phyloP scores from a whole-genome alignment of 2,113 vertebrate species.

The Chascanopsetta lugubris region DNA sequence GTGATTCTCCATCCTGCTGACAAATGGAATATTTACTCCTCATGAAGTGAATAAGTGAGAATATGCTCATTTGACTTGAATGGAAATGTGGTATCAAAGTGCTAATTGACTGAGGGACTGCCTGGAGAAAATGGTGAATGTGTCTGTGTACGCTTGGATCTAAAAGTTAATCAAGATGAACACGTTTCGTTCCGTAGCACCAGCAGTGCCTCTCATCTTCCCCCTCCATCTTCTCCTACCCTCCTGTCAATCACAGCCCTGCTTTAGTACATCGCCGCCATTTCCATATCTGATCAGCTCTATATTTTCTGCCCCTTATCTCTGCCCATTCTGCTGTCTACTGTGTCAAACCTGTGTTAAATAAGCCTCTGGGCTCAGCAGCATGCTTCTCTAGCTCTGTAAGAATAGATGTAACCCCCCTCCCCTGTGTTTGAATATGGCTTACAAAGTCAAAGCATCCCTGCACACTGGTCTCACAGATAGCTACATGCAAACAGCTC shows the following conservation, averaged over 20 bases:
- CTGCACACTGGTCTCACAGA: slow-evolving; percentile 43
- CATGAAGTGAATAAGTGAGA: not conserved
- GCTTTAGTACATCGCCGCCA: slow-evolving; percentile 17
- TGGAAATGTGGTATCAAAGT: not conserved
- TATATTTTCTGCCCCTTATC: slow-evolving; percentile 47
- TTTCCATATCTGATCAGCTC: slow-evolving; percentile 51
- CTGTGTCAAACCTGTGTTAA: slow-evolving; percentile 53
- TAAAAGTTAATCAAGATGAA: not conserved
- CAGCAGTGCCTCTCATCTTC: not conserved
- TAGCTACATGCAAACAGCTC: slow-evolving; percentile 53
- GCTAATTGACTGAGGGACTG: not conserved
- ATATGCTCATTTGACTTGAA: not conserved
- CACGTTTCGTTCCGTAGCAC: not conserved
- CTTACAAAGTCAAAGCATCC: slow-evolving; percentile 58
- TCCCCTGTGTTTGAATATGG: slow-evolving; percentile 63
- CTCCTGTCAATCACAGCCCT: slow-evolving; percentile 33
- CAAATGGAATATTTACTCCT: not conserved
- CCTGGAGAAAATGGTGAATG: not conserved
- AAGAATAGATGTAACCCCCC: slow-evolving; percentile 68
- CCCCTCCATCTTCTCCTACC: slow-evolving; percentile 4
- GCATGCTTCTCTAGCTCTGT: slow-evolving; percentile 45
- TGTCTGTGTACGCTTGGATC: not conserved
- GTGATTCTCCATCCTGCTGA: not conserved
- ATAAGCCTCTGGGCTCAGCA: slow-evolving; percentile 28
- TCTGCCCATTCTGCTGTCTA: slow-evolving; percentile 24